phyloP scores from a whole-genome alignment of 2,888 invertebrate genomes.

The Helobdella robusta region DNA sequence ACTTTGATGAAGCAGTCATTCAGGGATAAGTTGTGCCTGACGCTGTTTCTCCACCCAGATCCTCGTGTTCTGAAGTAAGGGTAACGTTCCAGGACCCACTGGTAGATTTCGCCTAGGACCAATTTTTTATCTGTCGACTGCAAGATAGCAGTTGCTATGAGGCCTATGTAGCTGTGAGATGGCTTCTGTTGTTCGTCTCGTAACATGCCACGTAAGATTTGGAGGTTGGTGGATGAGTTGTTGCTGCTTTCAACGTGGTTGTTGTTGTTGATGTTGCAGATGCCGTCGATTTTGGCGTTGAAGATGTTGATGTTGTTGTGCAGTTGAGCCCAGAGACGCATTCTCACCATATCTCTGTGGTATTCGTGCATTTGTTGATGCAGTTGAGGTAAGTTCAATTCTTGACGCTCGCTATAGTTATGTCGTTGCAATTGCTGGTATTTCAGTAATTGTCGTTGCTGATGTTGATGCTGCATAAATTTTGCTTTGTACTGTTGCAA shows the following conservation, averaged over 20 bases:
- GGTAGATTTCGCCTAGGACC: slow-evolving; percentile 92
- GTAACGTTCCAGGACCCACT: slow-evolving; percentile 91
- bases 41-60: slow-evolving; percentile 95
- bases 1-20: slow-evolving; percentile 97
- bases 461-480: neutral
- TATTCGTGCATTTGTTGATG: too few relatives aligned
- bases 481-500: neutral
- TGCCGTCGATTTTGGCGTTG: slow-evolving; percentile 1
- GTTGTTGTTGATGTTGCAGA: slow-evolving; percentile 10
- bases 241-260: neutral
- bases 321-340: too few relatives aligned
- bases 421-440: too few relatives aligned
- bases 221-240: neutral
- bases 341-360: too few relatives aligned
- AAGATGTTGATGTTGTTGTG: neutral
- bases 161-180: slow-evolving; percentile 92
- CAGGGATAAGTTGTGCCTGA: slow-evolving; percentile 86
- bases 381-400: too few relatives aligned
- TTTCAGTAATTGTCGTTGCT: neutral
- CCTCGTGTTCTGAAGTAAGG: slow-evolving; percentile 90
- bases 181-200: slow-evolving; percentile 59
- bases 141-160: slow-evolving; percentile 95
- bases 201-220: neutral
- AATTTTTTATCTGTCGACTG: slow-evolving; percentile 81
- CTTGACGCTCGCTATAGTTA: too few relatives aligned